Base-by-base conservation (phyloP, 1,140 invertebrate species). In the Gonioctena quinquepunctata region DNA sequence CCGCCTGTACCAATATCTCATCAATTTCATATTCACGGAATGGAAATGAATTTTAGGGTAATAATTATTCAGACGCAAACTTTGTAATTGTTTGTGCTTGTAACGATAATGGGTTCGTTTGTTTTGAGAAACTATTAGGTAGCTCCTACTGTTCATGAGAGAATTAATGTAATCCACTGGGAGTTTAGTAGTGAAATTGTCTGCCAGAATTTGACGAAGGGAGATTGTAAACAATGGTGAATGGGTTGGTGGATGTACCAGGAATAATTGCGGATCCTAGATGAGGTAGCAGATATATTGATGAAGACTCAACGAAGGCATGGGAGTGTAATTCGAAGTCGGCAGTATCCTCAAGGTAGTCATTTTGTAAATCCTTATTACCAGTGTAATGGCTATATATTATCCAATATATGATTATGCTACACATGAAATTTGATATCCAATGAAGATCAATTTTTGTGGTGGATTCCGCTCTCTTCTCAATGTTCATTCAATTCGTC, bases 71-170 rank as follows among this genome's bases (percentile, higher is more conserved):
- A 56, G 16, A 56, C 13, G 4, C n/a, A 56, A 56, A 56, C 52
- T 56, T 56, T 56, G 52, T 56, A 56, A 56, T 56, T 56, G 52
- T 19, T 56, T 23, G 18, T 56, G 52, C 19, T 56, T 22, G 21
- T 56, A 56, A 56, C 52, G 21, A 56, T 56, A 23, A 23, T 8
- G 22, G 21, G 3, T 21, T 56, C 5, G 18, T 56, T 56, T 56
- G 52, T 56, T 56, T 56, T n/a, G 52, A 23, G 52, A 56, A 56
- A 56, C 52, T 23, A 56, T 56, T 56, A 56, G 52, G 22, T 56
- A 21, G 52, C 13, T 42, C 8, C 3, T 42, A 42, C 8, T 42
- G 33, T n/a, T 42, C 33, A 1, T n/a, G 11, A 42, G 33, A 42
- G 1, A 42, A 42, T 42, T 42, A 42, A 42, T 42, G 13, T 42